Evolutionary conservation across 2,888 invertebrate species (phyloP).

Genomic region (Bhutanitis thaidina): DNA sequence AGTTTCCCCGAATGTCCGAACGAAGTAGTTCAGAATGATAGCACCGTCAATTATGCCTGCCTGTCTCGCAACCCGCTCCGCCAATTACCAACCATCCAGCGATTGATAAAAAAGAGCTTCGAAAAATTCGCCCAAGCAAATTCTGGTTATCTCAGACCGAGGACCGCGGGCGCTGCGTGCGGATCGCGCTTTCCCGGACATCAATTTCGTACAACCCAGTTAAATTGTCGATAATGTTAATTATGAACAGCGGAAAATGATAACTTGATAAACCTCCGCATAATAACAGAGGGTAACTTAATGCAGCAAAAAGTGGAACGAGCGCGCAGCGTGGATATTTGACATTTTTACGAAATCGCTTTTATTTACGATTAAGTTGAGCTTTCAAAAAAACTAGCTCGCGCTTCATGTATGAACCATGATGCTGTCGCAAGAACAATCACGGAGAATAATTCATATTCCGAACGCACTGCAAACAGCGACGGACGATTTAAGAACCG

Average conservation of each 20-base stretch:
- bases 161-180: slow-evolving; percentile 47
- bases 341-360: slow-evolving; percentile 56
- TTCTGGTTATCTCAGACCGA: slow-evolving; percentile 61
- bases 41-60: slow-evolving; percentile 71
- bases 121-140: slow-evolving; percentile 70
- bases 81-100: slow-evolving; percentile 71
- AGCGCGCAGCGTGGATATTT: slow-evolving; percentile 45
- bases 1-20: slow-evolving; percentile 74
- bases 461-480: slow-evolving; percentile 75
- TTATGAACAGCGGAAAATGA: slow-evolving; percentile 51
- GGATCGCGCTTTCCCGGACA: slow-evolving; percentile 44
- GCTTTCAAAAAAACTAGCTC: slow-evolving; percentile 70
- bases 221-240: slow-evolving; percentile 54
- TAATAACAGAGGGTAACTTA: slow-evolving; percentile 27
- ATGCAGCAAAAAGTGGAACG: slow-evolving; percentile 38
- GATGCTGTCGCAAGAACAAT: slow-evolving; percentile 74
- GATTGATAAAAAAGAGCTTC: slow-evolving; percentile 75
- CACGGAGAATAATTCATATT: slow-evolving; percentile 78
- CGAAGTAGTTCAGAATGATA: slow-evolving; percentile 73
- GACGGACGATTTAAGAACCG: slow-evolving; percentile 65
- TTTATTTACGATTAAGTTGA: slow-evolving; percentile 56
- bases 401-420: slow-evolving; percentile 80
- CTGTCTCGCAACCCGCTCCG: slow-evolving; percentile 54
- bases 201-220: slow-evolving; percentile 47
- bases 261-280: slow-evolving; percentile 36